These are phyloP conservation scores for Enteromius anoplus DNA, from an alignment of 2,797 vertebrate species.

Conservation along the genomic window DNA sequence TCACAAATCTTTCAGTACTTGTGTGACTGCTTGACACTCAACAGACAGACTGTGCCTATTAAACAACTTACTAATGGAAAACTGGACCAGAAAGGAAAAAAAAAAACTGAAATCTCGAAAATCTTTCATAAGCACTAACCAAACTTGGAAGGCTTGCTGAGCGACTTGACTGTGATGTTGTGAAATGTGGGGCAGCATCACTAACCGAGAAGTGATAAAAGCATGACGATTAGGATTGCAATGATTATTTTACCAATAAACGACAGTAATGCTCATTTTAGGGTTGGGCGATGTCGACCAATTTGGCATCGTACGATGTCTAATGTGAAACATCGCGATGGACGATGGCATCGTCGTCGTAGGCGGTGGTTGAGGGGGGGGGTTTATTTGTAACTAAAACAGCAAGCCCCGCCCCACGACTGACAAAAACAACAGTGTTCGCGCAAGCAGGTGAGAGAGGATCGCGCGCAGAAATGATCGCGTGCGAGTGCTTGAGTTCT, in stretches of 20 bases:
- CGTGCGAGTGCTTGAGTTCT: too few relatives aligned
- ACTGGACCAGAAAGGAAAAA: not conserved
- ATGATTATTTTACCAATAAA: not conserved
- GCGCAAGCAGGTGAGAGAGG: too few relatives aligned
- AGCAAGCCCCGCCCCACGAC: too few relatives aligned
- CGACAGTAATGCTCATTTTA: not conserved
- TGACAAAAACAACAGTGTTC: too few relatives aligned
- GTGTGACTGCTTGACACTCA: not conserved
- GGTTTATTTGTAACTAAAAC: too few relatives aligned
- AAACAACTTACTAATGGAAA: not conserved
- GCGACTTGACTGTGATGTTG: not conserved
- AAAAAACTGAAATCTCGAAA: not conserved
- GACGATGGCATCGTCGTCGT: too few relatives aligned
- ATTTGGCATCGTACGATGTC: too few relatives aligned
- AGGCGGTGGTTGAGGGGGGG: too few relatives aligned
- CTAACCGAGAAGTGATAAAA: constrained; percentile 38
- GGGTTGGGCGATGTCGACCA: too few relatives aligned
- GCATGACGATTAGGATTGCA: not conserved
- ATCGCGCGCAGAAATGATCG: too few relatives aligned
- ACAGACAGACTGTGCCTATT: not conserved
- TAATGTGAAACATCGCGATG: too few relatives aligned
- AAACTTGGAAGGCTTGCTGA: not conserved
- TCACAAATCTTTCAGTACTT: not conserved
- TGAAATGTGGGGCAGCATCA: constrained; percentile 44
- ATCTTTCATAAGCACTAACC: not conserved